These are phyloP conservation scores for Syndactyla subalaris DNA, from an alignment of 2,797 vertebrate species.

Conservation along the genomic window DNA sequence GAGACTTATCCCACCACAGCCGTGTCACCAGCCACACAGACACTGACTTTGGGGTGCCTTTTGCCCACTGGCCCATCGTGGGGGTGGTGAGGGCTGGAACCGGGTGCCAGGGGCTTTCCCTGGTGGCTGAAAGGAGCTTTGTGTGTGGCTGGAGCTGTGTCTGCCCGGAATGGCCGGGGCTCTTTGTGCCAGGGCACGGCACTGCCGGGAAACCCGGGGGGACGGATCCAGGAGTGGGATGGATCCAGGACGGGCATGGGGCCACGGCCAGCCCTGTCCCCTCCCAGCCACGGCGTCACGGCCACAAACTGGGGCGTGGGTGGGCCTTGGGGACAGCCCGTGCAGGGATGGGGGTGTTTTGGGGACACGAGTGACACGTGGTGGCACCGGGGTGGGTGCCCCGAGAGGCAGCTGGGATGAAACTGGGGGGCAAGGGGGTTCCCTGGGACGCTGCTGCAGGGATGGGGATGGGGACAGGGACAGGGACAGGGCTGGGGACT, in stretches of 20 bases:
- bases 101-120: not conserved
- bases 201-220: not conserved
- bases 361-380: accelerated
- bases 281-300: accelerated
- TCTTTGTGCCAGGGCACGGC: not conserved
- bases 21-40: not conserved
- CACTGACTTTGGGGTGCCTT: not conserved
- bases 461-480: not conserved
- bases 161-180: not conserved
- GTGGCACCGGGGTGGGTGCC: not conserved
- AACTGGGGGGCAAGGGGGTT: accelerated
- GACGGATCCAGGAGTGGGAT: not conserved
- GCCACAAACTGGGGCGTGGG: not conserved
- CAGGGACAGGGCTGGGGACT: no score
- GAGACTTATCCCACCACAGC: not conserved
- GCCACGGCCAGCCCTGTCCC: not conserved
- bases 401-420: accelerated
- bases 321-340: not conserved
- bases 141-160: not conserved
- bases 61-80: accelerated
- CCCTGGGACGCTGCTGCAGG: not conserved
- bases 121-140: not conserved
- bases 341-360: no score
- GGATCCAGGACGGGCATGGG: not conserved
- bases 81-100: not conserved